These are phyloP conservation scores for Cricetomys ansorgei DNA, from an alignment of 2,113 vertebrate genomes.

Conservation along the genomic window DNA sequence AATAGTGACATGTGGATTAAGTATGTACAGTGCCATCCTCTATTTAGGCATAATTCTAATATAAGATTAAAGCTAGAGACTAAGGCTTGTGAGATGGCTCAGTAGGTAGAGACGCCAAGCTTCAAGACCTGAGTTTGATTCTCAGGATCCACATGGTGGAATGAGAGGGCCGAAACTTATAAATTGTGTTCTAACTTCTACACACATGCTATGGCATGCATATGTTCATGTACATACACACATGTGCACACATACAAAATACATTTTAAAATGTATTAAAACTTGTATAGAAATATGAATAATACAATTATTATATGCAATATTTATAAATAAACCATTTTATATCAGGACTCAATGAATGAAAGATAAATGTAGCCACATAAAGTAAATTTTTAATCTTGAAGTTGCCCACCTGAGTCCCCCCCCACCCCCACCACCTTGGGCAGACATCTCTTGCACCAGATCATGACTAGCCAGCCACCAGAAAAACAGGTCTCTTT, in stretches of 20 bases:
- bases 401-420: too few species aligned
- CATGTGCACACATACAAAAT: neutral
- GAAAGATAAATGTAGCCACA: neutral
- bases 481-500: too few species aligned
- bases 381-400: neutral
- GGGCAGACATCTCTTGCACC: too few species aligned
- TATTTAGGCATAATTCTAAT: neutral
- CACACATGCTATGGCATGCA: neutral
- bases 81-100: neutral
- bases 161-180: neutral
- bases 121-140: neutral
- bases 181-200: neutral
- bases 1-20: neutral
- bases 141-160: neutral
- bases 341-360: neutral
- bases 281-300: neutral
- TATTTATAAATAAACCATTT: neutral
- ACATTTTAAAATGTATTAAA: neutral
- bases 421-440: too few species aligned
- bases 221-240: neutral
- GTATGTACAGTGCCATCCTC: rapidly evolving
- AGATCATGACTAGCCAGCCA: too few species aligned
- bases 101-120: neutral
- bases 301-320: neutral
- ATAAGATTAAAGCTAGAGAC: neutral